Base-by-base conservation (phyloP, 1,140 invertebrate genomes). In the Mizuhopecten yessoensis region DNA sequence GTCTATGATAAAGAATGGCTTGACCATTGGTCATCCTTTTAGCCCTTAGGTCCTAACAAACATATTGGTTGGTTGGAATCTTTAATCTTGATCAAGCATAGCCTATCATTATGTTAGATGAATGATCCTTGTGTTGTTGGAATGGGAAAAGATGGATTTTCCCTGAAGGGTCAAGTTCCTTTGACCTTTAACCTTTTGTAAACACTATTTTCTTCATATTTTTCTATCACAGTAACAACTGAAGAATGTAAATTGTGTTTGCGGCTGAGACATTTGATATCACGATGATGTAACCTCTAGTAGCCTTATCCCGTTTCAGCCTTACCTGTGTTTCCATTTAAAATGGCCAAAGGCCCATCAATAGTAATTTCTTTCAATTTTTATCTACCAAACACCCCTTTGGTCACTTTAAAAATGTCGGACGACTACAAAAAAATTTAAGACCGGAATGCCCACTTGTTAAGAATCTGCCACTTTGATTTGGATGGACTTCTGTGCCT, bases 131-230 rank as follows among this genome's bases (percentile, higher is more conserved):
- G 57, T 75, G 57, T 75, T 75, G n/a, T n/a, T 17, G 57, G 57
- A 29, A 75, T 17, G 57, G 57, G 11, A 75, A 75, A 75, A 75
- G 57, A 75, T 75, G 57, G 57, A 75, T 75, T 75, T 75, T 75
- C 57, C 57, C 57, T 45, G 9, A 75, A 75, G 57, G 57, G 57
- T 75, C 57, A 29, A 75, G n/a, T 75, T 23, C 57, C 57, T 75
- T 3, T 29, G 23, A 75, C 57, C 57, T 75, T 29, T 75, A 75
- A 29, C 57, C 57, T 75, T 75, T n/a, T 29, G 29, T 75, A 75
- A 75, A 75, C 57, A 75, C n/a, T 75, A 13, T 75, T 75, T 75
- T 75, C 57, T 75, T 75, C 57, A 75, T 75, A 75, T 75, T 75
- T 75, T 75, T 75, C 57, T 17, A 75, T n/a, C n/a, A 75, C 9